Conservation (phyloP, 1,140 invertebrate genomes). For the Drosophila bifasciata region DNA sequence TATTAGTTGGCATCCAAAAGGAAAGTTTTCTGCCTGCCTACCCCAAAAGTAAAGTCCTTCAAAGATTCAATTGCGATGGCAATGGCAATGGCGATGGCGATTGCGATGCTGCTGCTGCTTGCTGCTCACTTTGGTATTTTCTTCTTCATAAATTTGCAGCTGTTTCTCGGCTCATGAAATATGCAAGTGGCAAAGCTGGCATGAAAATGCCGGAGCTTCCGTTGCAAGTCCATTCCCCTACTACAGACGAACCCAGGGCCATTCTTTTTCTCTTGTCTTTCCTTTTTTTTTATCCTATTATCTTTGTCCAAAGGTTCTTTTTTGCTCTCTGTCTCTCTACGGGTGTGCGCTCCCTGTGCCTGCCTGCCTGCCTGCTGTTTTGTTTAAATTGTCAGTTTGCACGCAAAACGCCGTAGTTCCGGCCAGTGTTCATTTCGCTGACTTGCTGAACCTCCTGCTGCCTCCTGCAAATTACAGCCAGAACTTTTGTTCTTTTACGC, state of each 20-base stretch:
- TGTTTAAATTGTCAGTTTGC: slow-evolving; percentile 65
- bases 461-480: slow-evolving; percentile 59
- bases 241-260: neutral
- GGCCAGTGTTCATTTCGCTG: slow-evolving; percentile 73
- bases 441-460: slow-evolving; percentile 55
- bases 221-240: slow-evolving; percentile 41
- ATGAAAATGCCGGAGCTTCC: slow-evolving; percentile 69
- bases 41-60: slow-evolving; percentile 12
- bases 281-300: slow-evolving; percentile 63
- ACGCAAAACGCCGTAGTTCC: slow-evolving; percentile 74
- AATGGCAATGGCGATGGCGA: slow-evolving; percentile 28
- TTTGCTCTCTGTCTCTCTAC: slow-evolving; percentile 7
- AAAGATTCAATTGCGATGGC: neutral
- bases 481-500: slow-evolving; percentile 52
- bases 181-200: slow-evolving; percentile 71
- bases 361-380: slow-evolving; percentile 24
- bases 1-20: slow-evolving; percentile 33
- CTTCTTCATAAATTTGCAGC: slow-evolving; percentile 47
- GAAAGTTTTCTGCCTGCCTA: too few relatives aligned
- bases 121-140: slow-evolving; percentile 26
- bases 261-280: slow-evolving; percentile 21
- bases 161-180: slow-evolving; percentile 59
- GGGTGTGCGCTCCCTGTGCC: neutral
- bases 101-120: too few relatives aligned
- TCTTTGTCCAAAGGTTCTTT: slow-evolving; percentile 38